Evolutionary conservation across 2,888 invertebrate genomes (phyloP).

Genomic region (Eubasilissa splendida): DNA sequence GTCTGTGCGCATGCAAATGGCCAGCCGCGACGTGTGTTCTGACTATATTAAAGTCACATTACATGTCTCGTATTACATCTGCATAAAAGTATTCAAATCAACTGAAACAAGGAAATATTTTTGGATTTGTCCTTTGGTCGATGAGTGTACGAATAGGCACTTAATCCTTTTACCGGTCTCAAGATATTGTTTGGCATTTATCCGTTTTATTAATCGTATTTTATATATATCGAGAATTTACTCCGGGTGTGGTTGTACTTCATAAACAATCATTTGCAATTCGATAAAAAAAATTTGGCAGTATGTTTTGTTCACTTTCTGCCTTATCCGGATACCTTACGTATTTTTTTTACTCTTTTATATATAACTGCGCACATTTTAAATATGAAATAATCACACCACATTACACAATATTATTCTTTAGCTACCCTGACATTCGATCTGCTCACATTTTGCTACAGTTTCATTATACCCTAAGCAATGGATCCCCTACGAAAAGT

Average conservation of each 20-base stretch:
- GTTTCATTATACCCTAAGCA: constrained; percentile 5
- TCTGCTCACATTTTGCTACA: constrained; percentile 40
- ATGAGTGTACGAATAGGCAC: too few relatives aligned
- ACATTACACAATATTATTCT: constrained; percentile 26
- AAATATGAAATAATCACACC: constrained; percentile 47
- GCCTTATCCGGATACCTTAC: not conserved
- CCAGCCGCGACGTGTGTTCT: not conserved
- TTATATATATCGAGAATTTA: too few relatives aligned
- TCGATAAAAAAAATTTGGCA: too few relatives aligned
- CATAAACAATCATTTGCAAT: too few relatives aligned
- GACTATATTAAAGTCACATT: not conserved
- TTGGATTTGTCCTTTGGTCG: too few relatives aligned
- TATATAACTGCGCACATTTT: not conserved
- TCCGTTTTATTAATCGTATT: too few relatives aligned
- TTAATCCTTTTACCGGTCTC: too few relatives aligned
- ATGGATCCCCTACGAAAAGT: constrained; percentile 26
- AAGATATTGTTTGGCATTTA: too few relatives aligned
- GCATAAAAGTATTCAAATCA: too few relatives aligned
- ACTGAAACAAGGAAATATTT: too few relatives aligned
- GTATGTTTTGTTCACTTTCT: too few relatives aligned
- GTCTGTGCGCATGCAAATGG: not conserved
- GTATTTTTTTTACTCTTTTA: not conserved
- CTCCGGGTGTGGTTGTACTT: too few relatives aligned
- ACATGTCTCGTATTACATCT: not conserved
- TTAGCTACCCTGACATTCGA: constrained; percentile 37